phyloP scores from a whole-genome alignment of 1,140 invertebrate species.

The Nebria ingens region DNA sequence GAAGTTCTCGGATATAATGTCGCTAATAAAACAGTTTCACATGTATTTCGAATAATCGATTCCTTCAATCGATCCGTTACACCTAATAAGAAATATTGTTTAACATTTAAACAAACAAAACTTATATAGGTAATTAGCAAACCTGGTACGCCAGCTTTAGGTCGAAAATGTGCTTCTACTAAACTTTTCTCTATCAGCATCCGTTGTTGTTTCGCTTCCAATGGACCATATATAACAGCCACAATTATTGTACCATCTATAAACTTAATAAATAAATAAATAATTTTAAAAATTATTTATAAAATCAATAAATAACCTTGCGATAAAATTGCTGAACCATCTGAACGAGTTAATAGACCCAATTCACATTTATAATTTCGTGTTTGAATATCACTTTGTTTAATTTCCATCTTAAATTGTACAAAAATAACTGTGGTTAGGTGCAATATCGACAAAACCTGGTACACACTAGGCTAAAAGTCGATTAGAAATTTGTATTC shows the following conservation, averaged over 20 bases:
- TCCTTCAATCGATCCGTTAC: constrained; percentile 64
- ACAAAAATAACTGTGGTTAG: too few relatives aligned
- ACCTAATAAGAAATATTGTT: constrained; percentile 34
- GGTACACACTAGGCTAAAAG: too few relatives aligned
- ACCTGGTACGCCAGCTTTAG: constrained; percentile 65
- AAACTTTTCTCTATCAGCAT: constrained; percentile 66
- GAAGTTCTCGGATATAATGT: constrained; percentile 65
- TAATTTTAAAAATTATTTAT: constrained; percentile 18
- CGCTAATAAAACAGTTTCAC: constrained; percentile 58
- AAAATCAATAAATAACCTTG: constrained; percentile 41
- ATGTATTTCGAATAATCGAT: constrained; percentile 60
- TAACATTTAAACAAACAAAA: constrained; percentile 7
- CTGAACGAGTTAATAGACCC: constrained; percentile 55
- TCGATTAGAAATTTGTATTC: too few relatives aligned
- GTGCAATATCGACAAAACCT: too few relatives aligned
- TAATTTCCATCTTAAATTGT: too few relatives aligned
- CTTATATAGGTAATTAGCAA: constrained; percentile 31
- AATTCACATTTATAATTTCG: constrained; percentile 26
- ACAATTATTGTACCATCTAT: constrained; percentile 66
- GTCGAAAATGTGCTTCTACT: constrained; percentile 66
- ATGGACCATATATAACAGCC: constrained; percentile 71
- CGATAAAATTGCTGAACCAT: constrained; percentile 63
- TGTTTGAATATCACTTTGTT: too few relatives aligned
- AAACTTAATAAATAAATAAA: constrained; percentile 20
- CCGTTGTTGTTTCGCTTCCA: constrained; percentile 67